phyloP scores from a whole-genome alignment of 2,797 vertebrate genomes.

The Leontopithecus rosalia region DNA sequence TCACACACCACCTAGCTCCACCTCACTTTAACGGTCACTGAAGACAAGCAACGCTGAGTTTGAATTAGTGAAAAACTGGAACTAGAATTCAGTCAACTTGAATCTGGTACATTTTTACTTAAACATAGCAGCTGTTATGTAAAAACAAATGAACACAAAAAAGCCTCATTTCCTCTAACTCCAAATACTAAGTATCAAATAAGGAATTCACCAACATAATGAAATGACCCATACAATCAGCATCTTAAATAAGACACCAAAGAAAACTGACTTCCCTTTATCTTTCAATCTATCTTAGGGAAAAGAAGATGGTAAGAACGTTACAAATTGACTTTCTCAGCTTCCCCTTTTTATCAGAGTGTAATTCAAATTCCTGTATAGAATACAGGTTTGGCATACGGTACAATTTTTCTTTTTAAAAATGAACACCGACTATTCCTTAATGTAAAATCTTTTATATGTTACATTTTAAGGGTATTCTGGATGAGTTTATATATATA shows the following conservation, averaged over 20 bases:
- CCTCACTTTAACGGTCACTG: not conserved
- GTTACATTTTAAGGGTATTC: not conserved
- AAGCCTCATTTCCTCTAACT: not conserved
- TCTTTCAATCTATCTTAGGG: not conserved
- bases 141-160: not conserved
- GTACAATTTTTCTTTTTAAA: not conserved
- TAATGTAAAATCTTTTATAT: not conserved
- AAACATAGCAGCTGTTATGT: not conserved
- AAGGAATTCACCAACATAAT: not conserved
- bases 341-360: not conserved
- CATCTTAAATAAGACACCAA: not conserved
- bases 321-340: not conserved
- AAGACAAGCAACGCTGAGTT: not conserved
- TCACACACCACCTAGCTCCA: not conserved
- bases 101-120: not conserved
- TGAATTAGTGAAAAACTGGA: slow-evolving; percentile 11
- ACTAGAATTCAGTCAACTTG: not conserved
- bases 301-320: slow-evolving; percentile 15
- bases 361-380: not conserved
- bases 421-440: not conserved
- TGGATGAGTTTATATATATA: not conserved
- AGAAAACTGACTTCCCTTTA: not conserved
- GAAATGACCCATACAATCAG: not conserved
- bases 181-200: slow-evolving; percentile 9
- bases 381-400: not conserved